These are phyloP conservation scores for Eupithecia abbreviata DNA, from an alignment of 2,888 invertebrate genomes.

Conservation along the genomic window DNA sequence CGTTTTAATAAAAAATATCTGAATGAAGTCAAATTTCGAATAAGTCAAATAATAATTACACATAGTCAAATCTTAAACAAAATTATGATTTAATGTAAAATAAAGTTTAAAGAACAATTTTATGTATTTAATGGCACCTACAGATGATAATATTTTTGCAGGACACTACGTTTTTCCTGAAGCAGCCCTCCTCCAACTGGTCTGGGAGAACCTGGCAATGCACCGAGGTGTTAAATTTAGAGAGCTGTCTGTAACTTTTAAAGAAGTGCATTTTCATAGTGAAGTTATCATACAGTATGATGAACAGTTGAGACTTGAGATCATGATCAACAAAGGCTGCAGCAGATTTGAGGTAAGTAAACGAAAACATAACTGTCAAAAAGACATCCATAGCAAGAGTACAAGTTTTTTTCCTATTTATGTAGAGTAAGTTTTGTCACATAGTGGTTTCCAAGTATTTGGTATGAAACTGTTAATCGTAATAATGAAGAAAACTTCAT, in stretches of 20 bases:
- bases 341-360: constrained; percentile 50
- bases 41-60: no score
- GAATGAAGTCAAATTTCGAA: no score
- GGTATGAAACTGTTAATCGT: background rate
- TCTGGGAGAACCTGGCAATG: constrained; percentile 81
- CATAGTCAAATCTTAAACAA: no score
- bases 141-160: background rate
- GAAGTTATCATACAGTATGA: constrained; percentile 42
- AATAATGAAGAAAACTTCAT: no score
- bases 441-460: background rate
- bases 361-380: background rate
- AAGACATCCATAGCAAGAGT: background rate
- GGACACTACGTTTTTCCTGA: constrained; percentile 86
- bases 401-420: no score
- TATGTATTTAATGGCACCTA: background rate
- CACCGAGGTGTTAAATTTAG: constrained; percentile 62
- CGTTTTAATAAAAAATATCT: no score
- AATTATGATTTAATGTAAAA: no score
- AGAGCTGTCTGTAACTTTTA: constrained; percentile 45
- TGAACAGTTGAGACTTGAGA: constrained; percentile 36
- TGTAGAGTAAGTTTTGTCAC: no score
- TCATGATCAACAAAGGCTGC: constrained; percentile 50
- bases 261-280: constrained; percentile 43
- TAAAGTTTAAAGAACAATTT: background rate
- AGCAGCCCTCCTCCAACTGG: constrained; percentile 76